Evolutionary conservation across 64 coral and sea anemone genomes (phyloP).

Genomic region (Catalaphyllia jardinei): DNA sequence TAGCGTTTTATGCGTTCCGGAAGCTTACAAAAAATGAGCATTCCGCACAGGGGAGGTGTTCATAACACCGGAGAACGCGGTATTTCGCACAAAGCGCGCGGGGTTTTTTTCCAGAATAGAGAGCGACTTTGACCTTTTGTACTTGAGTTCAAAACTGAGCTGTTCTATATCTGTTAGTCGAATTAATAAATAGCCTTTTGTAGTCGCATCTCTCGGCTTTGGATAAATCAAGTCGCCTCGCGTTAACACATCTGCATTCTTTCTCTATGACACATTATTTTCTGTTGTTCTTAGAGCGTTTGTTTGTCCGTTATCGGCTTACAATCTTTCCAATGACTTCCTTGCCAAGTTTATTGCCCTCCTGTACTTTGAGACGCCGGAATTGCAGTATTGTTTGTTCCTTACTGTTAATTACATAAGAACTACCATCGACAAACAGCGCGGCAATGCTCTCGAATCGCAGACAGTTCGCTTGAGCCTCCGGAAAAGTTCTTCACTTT

Average conservation of each 20-base stretch:
- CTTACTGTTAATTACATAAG: too few species aligned
- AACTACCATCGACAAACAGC: too few species aligned
- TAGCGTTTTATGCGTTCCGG: background rate
- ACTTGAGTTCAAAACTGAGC: background rate
- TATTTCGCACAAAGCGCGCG: background rate
- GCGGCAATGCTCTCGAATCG: too few species aligned
- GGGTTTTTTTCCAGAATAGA: background rate
- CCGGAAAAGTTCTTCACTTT: too few species aligned
- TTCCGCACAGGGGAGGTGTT: background rate
- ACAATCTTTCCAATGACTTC: background rate
- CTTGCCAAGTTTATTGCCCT: background rate
- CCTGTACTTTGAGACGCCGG: too few species aligned
- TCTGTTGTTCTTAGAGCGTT: background rate
- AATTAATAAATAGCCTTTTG: background rate
- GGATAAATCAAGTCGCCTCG: too few species aligned
- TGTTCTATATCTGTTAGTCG: background rate
- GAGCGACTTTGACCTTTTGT: background rate
- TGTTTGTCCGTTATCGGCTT: background rate
- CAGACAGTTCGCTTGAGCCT: too few species aligned
- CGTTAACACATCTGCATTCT: too few species aligned
- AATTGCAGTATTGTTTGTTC: too few species aligned
- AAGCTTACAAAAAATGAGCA: background rate
- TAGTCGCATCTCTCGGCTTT: too few species aligned
- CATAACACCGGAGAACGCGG: background rate
- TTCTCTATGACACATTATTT: background rate